Evolutionary conservation across 2,797 vertebrate genomes (phyloP).

Genomic region (Amniataba percoides): DNA sequence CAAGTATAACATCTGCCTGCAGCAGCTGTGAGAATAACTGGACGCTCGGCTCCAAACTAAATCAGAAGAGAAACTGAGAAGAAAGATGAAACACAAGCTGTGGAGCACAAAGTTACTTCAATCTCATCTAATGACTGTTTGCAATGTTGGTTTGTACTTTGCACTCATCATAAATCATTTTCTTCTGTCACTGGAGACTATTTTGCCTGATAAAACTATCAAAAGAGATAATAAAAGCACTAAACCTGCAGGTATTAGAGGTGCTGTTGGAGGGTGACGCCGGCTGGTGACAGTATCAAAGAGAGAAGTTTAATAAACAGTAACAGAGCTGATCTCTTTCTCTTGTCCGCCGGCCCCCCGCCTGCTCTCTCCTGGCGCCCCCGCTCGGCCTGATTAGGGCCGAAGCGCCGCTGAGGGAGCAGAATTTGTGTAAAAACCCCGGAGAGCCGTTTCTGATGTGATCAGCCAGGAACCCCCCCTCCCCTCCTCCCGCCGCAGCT

Average conservation of each 20-base stretch:
- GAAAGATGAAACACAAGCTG: not conserved
- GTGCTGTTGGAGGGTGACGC: not conserved
- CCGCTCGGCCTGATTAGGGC: constrained; percentile 65
- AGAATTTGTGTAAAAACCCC: constrained; percentile 82
- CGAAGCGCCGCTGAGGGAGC: constrained; percentile 60
- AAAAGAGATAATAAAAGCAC: not conserved
- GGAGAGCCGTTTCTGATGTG: constrained; percentile 87
- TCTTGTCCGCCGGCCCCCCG: constrained; percentile 33
- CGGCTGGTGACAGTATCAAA: constrained; percentile 46
- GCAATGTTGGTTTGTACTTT: not conserved
- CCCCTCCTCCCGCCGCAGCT: constrained; percentile 58
- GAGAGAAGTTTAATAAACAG: constrained; percentile 61
- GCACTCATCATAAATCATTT: not conserved
- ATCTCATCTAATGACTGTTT: not conserved
- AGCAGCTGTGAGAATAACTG: too few relatives aligned
- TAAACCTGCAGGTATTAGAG: not conserved
- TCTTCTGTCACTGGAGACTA: not conserved
- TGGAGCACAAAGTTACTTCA: not conserved
- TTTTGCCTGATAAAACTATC: not conserved
- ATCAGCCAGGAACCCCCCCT: constrained; percentile 78
- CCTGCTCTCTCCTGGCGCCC: constrained; percentile 37
- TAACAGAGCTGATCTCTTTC: constrained; percentile 57
- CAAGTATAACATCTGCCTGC: not conserved
- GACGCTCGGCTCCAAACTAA: not conserved
- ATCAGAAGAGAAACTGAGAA: not conserved